Conservation (phyloP, 2,113 vertebrate genomes). For the Pseudorectes ferrugineus region DNA sequence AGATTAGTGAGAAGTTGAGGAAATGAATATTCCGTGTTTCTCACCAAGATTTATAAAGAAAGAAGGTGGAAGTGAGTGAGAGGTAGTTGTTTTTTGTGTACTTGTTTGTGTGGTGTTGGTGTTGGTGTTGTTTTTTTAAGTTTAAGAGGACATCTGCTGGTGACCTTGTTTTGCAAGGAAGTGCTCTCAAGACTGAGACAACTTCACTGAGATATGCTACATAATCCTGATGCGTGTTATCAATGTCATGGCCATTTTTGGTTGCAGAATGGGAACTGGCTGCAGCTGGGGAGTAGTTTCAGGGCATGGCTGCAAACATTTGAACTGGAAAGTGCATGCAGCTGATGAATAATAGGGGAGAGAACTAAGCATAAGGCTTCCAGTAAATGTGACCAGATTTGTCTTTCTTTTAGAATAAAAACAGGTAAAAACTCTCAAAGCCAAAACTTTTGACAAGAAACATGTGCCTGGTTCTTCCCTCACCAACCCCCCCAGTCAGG, state of each 20-base stretch:
- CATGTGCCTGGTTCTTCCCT: neutral
- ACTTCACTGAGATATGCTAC: neutral
- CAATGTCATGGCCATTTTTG: neutral
- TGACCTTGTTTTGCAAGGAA: neutral
- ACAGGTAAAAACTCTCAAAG: neutral
- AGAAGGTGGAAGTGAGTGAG: neutral
- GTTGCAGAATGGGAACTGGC: neutral
- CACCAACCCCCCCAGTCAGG: accelerated
- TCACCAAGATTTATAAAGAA: neutral
- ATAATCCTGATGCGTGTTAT: neutral
- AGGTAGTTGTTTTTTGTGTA: neutral
- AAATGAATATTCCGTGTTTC: neutral
- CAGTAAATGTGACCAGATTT: neutral
- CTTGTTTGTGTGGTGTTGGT: neutral
- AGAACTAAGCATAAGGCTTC: neutral
- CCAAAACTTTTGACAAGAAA: neutral
- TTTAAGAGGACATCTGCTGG: neutral
- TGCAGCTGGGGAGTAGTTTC: neutral
- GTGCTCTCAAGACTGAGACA: neutral
- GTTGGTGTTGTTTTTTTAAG: neutral
- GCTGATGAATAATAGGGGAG: neutral
- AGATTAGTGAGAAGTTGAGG: neutral
- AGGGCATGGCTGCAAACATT: neutral
- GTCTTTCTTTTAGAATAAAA: neutral
- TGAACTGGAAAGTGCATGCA: neutral